Evolutionary conservation across 1,140 invertebrate species (phyloP).

Genomic region (Doryteuthis pealeii): DNA sequence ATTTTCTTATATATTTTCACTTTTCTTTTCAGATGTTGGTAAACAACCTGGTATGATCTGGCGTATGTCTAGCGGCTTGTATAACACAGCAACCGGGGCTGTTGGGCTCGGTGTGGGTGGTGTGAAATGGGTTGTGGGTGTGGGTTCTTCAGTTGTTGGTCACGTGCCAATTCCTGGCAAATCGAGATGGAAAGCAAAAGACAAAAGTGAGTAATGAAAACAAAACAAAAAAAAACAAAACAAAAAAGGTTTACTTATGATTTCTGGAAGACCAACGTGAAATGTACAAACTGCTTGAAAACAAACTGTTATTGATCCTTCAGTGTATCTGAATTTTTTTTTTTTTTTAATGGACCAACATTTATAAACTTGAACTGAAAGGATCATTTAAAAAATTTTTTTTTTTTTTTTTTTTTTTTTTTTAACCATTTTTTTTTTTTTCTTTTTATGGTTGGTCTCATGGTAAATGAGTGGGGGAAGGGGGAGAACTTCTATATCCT

Average conservation of each 20-base stretch:
- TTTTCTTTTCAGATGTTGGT: constrained; percentile 34
- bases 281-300: too few species aligned
- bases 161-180: constrained; percentile 38
- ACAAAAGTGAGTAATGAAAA: constrained; percentile 52
- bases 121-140: constrained; percentile 57
- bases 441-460: too few species aligned
- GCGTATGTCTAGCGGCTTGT: constrained; percentile 50
- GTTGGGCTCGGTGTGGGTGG: constrained; percentile 53
- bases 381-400: too few species aligned
- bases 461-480: too few species aligned
- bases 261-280: not conserved
- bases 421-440: too few species aligned
- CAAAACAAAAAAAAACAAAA: constrained; percentile 24
- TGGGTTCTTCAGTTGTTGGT: constrained; percentile 49
- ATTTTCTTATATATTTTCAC: not conserved
- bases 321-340: too few species aligned
- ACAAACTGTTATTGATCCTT: too few species aligned
- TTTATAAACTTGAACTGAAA: too few species aligned
- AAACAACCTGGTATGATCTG: constrained; percentile 46
- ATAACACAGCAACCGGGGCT: constrained; percentile 50
- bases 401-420: too few species aligned
- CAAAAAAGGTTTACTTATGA: not conserved
- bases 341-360: too few species aligned
- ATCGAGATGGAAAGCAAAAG: constrained; percentile 29
- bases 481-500: too few species aligned